These are phyloP conservation scores for Petromus typicus DNA, from an alignment of 2,113 vertebrate genomes.

Conservation along the genomic window DNA sequence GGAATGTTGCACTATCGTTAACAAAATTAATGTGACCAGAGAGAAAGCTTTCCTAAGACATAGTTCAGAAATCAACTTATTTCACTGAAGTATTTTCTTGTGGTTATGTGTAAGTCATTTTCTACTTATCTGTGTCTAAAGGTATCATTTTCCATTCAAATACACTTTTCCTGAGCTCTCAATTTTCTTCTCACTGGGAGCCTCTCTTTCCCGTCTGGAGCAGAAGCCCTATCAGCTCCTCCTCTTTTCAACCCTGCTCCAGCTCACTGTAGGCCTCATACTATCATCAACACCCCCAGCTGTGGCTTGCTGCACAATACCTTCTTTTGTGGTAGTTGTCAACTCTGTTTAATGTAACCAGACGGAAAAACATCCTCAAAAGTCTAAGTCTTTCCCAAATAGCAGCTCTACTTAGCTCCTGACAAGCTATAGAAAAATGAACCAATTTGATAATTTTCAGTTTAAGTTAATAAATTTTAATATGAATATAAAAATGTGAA, in stretches of 20 bases:
- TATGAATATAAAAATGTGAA: slow-evolving; percentile 2
- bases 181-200: not conserved
- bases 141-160: not conserved
- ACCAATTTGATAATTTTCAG: slow-evolving; percentile 12
- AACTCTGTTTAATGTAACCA: slow-evolving; percentile 52
- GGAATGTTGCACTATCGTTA: not conserved
- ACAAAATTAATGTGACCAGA: not conserved
- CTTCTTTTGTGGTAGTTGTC: slow-evolving; percentile 58
- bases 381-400: slow-evolving; percentile 1
- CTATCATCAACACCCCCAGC: slow-evolving; percentile 42
- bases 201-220: not conserved
- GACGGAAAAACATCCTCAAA: not conserved
- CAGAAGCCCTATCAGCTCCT: not conserved
- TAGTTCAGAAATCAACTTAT: not conserved
- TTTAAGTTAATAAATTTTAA: not conserved
- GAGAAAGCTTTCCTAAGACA: not conserved
- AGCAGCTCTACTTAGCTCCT: not conserved
- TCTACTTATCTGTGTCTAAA: not conserved
- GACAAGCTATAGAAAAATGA: slow-evolving; percentile 12
- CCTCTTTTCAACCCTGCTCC: not conserved
- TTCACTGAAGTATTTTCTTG: not conserved
- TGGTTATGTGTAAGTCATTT: not conserved
- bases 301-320: slow-evolving; percentile 62
- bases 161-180: not conserved
- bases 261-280: not conserved